These are phyloP conservation scores for Tribolium madens DNA, from an alignment of 1,140 invertebrate genomes.

Conservation along the genomic window DNA sequence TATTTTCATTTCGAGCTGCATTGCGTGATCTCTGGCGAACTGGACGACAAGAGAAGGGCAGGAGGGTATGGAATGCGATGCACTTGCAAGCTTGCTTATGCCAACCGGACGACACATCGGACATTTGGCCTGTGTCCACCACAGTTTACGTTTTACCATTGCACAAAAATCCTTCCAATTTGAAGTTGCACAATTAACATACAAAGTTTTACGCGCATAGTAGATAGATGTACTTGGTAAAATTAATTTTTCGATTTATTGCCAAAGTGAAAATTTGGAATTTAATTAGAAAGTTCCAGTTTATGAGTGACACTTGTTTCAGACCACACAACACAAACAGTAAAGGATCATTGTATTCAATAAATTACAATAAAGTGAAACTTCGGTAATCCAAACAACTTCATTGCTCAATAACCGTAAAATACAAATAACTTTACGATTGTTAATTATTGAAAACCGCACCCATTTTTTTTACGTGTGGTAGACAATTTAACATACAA, in stretches of 20 bases:
- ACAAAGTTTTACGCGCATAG: too few relatives aligned
- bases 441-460: slow-evolving; percentile 26
- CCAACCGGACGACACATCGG: slow-evolving; percentile 12
- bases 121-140: not conserved
- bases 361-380: slow-evolving; percentile 30
- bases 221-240: too few relatives aligned
- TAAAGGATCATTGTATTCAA: slow-evolving; percentile 10
- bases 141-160: not conserved
- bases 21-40: slow-evolving; percentile 37
- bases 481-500: not conserved
- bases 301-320: slow-evolving; percentile 2
- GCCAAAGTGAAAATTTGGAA: not conserved
- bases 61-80: slow-evolving; percentile 39
- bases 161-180: not conserved
- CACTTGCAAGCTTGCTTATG: slow-evolving; percentile 36
- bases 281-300: slow-evolving; percentile 13
- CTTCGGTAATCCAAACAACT: slow-evolving; percentile 18
- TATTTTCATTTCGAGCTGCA: slow-evolving; percentile 36
- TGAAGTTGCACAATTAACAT: too few relatives aligned
- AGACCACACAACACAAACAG: slow-evolving; percentile 12
- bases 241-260: not conserved
- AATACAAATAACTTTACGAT: slow-evolving; percentile 20
- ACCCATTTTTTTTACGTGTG: slow-evolving; percentile 2
- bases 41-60: slow-evolving; percentile 33
- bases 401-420: slow-evolving; percentile 31